Conservation (phyloP, 2,113 vertebrate species). For the Triplophysa siluroides region DNA sequence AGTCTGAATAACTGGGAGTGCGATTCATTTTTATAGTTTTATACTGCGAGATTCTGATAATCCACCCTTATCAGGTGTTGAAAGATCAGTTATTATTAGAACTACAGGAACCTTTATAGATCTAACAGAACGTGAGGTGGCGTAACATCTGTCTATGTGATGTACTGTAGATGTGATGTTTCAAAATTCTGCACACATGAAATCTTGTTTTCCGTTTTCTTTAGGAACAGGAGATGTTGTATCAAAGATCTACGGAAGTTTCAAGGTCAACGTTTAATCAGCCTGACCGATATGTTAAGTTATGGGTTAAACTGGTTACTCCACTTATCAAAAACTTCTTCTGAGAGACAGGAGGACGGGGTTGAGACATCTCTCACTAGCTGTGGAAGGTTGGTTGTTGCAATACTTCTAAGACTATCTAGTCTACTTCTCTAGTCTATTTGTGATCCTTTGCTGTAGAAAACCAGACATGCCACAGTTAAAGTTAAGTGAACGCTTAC, state of each 20-base stretch:
- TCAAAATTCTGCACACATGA: neutral
- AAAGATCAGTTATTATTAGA: neutral
- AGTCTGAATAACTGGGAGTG: neutral
- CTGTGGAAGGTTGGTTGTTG: conserved; percentile 20
- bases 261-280: conserved; percentile 86
- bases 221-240: conserved; percentile 91
- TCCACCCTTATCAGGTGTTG: neutral
- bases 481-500: neutral
- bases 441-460: neutral
- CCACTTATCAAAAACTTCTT: conserved; percentile 98
- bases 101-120: too few relatives aligned
- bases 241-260: conserved; percentile 79
- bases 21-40: neutral
- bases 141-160: neutral
- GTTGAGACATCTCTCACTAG: conserved; percentile 12
- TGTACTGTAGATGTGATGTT: neutral
- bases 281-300: conserved; percentile 84
- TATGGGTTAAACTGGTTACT: conserved; percentile 96
- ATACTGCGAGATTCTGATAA: neutral
- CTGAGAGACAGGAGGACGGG: conserved; percentile 63
- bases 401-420: neutral
- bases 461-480: neutral
- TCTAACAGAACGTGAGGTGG: neutral
- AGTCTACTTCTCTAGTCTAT: too few relatives aligned
- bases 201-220: conserved; percentile 14